phyloP scores from a whole-genome alignment of 2,113 vertebrate genomes.

The Gymnogyps californianus region DNA sequence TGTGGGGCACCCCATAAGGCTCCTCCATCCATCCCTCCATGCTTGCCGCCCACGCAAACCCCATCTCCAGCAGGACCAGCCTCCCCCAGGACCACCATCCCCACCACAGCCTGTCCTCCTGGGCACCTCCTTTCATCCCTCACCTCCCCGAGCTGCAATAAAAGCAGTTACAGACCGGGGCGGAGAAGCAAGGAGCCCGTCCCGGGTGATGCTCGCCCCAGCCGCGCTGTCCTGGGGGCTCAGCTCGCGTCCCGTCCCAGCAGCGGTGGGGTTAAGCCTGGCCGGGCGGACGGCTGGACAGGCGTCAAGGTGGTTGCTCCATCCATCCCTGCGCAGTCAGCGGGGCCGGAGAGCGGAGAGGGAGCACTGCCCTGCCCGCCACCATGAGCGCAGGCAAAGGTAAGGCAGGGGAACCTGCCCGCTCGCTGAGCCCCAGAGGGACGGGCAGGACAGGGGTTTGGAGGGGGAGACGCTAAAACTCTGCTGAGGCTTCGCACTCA shows the following conservation, averaged over 20 bases:
- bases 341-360: constrained; percentile 46
- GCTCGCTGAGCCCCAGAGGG: rapidly evolving
- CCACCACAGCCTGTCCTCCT: neutral
- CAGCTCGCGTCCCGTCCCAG: neutral
- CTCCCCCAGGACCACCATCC: neutral
- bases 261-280: constrained; percentile 49
- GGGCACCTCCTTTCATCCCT: too few relatives aligned
- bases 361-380: neutral
- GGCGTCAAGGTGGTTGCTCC: constrained; percentile 66
- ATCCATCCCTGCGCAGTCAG: constrained; percentile 23
- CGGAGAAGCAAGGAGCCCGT: neutral
- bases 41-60: neutral
- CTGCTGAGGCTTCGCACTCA: neutral
- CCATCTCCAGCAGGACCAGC: neutral
- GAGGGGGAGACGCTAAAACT: neutral
- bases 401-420: constrained; percentile 5
- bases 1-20: rapidly evolving
- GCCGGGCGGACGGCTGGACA: constrained; percentile 29
- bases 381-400: constrained; percentile 69
- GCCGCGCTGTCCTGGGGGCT: neutral
- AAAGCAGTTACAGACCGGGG: neutral
- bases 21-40: rapidly evolving
- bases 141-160: rapidly evolving
- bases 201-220: rapidly evolving
- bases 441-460: neutral